Base-by-base conservation (phyloP, 2,113 vertebrate genomes). In the Cyanoderma ruficeps region DNA sequence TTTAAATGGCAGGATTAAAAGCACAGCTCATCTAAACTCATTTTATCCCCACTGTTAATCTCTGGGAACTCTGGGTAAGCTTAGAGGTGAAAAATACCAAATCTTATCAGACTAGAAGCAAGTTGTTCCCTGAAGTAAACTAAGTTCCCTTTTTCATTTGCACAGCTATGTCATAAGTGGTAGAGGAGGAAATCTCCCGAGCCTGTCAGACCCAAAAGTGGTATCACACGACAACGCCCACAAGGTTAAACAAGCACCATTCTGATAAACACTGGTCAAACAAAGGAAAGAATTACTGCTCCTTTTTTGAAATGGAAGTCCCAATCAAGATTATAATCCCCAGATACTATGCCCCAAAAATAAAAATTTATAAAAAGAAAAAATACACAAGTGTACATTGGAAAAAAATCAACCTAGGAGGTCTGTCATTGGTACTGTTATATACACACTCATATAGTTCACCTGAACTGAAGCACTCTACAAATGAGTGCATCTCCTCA, bases 81-180 rank as follows among this genome's bases (percentile, higher is more conserved):
- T 84, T 37, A 84, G 83, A 78, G 61, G 85, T 75, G 60, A 86
- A 85, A 96, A 72, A 94, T 79, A 93, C 15, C 71, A 90, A 94
- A 95, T 74, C 60, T 96, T 95, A 90, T 80, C 96, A 90, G 55
- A 77, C 24, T 77, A 93, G 56, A 81, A 95, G 85, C 53, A 89
- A 95, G 76, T 78, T 75, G 86, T 78, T 96, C 92, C 85, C 92
- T 94, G 94, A 94, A 93, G 88, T 89, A 93, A 97, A 94, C 35
- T 71, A 92, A 96, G 88, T 96, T 97, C 95, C 93, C 78, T 60
- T 94, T 96, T 94, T 96, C 90, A 77, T 90, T 86, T 86, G 60
- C 63, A 90, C 81, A 93, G 85, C 87, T 96, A 96, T 83, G 93
- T 96, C 94, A 94, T 57, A 92, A 74, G 65, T 90, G 86, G 90